Base-by-base conservation (phyloP, 2,797 vertebrate genomes). In the Girardinus metallicus region DNA sequence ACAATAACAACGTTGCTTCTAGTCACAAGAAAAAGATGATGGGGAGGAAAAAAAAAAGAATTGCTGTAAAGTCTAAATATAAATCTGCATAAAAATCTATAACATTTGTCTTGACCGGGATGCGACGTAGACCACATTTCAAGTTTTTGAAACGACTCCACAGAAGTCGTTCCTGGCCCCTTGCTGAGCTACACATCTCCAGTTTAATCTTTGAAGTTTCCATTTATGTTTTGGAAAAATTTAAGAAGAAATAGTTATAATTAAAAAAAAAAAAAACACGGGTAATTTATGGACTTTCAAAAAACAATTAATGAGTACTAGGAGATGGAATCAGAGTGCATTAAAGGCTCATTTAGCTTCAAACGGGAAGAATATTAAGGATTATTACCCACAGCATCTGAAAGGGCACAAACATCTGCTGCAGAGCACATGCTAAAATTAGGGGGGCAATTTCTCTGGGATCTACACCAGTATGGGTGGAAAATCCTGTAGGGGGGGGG, bases 281-380 rank as follows among this genome's bases (percentile, higher is more conserved):
- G 86, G 87, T 85, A 87, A 91, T 94, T 90, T 85, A 92, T 93
- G 86, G 89, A 93, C 90, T 93, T 90, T 92, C 81, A 84, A 85
- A 92, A 93, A 91, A 94, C 88, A 95, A 95, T 95, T 95, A 95
- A 93, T 90, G 93, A 89, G 85, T 71, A 91, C 86, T 86, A 84
- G 89, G 89, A 92, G 91, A 93, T 92, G 90, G 91, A 95, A 94
- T 93, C 89, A 90, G 90, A 93, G 93, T 92, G 93, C 93, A 95
- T 96, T 95, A 96, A 95, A 95, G 93, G 92, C 94, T 94, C 93
- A 93, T 95, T 95, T 95, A 94, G 93, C 92, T 94, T 92, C 91
- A 90, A 91, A 93, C 90, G 74, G 92, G 91, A 91, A 90, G 91
- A 95, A 94, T 94, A 95, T 91, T 90, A 93, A 94, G 93, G 92